A percentile compares a stretch with the other conserved stretches of the same genome.
phyloP scores from a whole-genome alignment of 2,797 vertebrate species.

The Fistularia tabacaria region DNA sequence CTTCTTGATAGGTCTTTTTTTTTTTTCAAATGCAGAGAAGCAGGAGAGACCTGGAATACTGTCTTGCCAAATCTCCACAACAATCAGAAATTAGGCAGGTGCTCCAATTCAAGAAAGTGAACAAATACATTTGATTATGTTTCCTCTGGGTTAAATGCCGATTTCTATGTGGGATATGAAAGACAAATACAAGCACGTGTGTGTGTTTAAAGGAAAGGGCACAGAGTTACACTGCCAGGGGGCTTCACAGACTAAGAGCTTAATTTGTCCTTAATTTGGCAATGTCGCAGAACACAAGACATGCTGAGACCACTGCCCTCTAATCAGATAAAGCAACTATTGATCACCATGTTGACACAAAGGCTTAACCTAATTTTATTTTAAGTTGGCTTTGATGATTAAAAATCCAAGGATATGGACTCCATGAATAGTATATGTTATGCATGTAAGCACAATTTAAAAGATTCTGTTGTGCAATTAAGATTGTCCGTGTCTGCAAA shows the following conservation, averaged over 20 bases:
- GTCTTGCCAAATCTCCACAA: conserved; percentile 32
- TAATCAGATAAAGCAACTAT: conserved; percentile 14
- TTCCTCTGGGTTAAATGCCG: conserved; percentile 8
- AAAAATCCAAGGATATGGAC: too few relatives aligned
- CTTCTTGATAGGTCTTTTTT: conserved; percentile 22
- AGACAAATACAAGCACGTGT: too few relatives aligned
- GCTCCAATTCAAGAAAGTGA: conserved; percentile 21
- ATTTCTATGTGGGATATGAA: conserved; percentile 15
- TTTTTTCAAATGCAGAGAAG: conserved; percentile 28
- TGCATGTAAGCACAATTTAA: too few relatives aligned
- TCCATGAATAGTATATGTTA: too few relatives aligned
- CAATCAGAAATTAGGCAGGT: conserved; percentile 41
- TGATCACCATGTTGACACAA: conserved; percentile 13
- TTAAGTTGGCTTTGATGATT: too few relatives aligned
- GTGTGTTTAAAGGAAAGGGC: background rate
- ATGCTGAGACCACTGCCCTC: background rate
- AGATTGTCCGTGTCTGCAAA: too few relatives aligned
- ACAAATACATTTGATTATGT: conserved; percentile 7
- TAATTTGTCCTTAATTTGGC: conserved; percentile 9
- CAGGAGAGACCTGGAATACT: conserved; percentile 23
- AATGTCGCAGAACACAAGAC: conserved; percentile 2
- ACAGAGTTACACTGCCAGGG: conserved; percentile 2
- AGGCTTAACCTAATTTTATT: conserved; percentile 6
- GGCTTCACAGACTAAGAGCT: conserved; percentile 1
- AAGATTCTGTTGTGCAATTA: too few relatives aligned